Evolutionary conservation across 1,140 invertebrate genomes (phyloP), one percentile per base, ranked within the genome.

Genomic region (Drosophila pruinosa): DNA sequence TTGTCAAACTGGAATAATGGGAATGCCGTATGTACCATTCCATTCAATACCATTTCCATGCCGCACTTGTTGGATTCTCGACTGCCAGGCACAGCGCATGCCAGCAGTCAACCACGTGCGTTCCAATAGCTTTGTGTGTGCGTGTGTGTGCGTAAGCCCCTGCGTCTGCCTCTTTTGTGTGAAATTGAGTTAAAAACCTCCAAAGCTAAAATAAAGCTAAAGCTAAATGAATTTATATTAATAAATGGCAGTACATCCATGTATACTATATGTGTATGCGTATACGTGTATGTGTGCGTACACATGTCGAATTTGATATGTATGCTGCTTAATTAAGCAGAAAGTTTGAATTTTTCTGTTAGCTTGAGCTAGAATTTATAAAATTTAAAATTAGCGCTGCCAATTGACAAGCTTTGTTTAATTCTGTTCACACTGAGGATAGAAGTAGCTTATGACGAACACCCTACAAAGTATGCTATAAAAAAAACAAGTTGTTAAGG

Each of bases 31-130:
- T 45, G 57, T 57, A 45, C 38, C 28, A 28, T 50, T 62, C 43
- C 43, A 31, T 50, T 12, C 45, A 48, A 28, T 31, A 50, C 24
- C 67, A 62, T 69, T 78, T 78, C 54, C 63, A 58, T 39, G 78
- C 82, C 78, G 83, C 89, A 90, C 89, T 90, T 90, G 89, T 90
- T 90, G 89, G 85, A 86, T 82, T 88, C 76, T 61, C n/a, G n/a
- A 21, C 47, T 59, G 12, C 8, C 22, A 7, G 2, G 0, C 31
- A 72, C 34, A 59, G 89, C 89, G 89, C 89, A 90, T 56, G 81
- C 22, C 38, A 26, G 19, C 48, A 8, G 38, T 22, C 28, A 56
- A 71, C 19, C 63, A 61, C 62, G 52, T 69, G 70, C 70, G 71
- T 73, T 73, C 64, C 74, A 75, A 58, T 26, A 26, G 15, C 0